A percentile compares a stretch with the other conserved stretches of the same genome.
Conservation (phyloP, 1,140 invertebrate genomes). For the Zaprionus vittiger region DNA sequence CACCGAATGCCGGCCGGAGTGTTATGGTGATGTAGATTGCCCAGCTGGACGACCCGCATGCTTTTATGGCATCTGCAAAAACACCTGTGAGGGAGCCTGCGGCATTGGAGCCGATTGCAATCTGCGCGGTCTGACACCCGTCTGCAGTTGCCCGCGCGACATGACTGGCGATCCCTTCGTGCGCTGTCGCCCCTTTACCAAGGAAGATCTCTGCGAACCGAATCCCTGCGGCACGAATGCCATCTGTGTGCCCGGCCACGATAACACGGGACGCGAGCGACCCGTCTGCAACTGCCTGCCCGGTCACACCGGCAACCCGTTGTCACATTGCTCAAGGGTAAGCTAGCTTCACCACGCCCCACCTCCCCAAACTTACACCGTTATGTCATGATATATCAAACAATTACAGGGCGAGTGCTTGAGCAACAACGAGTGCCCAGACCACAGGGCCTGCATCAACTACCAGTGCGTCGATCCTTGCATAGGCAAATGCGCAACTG, state of each 20-base stretch:
- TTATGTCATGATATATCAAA: not conserved
- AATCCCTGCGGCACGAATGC: slow-evolving; percentile 94
- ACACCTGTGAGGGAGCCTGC: slow-evolving; percentile 92
- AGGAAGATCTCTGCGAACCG: slow-evolving; percentile 92
- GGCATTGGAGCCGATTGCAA: slow-evolving; percentile 89
- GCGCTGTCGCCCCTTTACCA: slow-evolving; percentile 91
- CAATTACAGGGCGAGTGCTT: slow-evolving; percentile 89
- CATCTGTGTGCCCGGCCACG: slow-evolving; percentile 92
- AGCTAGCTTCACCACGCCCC: slow-evolving; percentile 15
- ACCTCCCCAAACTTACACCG: not conserved
- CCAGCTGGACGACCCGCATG: slow-evolving; percentile 91
- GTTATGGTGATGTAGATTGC: slow-evolving; percentile 89
- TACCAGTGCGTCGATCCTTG: slow-evolving; percentile 91
- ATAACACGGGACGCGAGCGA: slow-evolving; percentile 91
- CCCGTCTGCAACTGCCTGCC: slow-evolving; percentile 89
- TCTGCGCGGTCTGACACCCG: slow-evolving; percentile 90
- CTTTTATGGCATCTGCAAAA: slow-evolving; percentile 91
- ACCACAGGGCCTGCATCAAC: slow-evolving; percentile 90
- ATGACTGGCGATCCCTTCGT: slow-evolving; percentile 95
- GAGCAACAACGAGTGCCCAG: slow-evolving; percentile 89
- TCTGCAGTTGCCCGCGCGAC: slow-evolving; percentile 93
- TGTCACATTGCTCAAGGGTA: slow-evolving; percentile 88
- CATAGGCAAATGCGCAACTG: slow-evolving; percentile 90
- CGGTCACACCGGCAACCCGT: slow-evolving; percentile 92
- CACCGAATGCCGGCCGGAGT: slow-evolving; percentile 90